Percentiles rank a stretch among this genome's conserved stretches.
Conservation (phyloP, 2,797 vertebrate genomes). For the Geotrypetes seraphini region DNA sequence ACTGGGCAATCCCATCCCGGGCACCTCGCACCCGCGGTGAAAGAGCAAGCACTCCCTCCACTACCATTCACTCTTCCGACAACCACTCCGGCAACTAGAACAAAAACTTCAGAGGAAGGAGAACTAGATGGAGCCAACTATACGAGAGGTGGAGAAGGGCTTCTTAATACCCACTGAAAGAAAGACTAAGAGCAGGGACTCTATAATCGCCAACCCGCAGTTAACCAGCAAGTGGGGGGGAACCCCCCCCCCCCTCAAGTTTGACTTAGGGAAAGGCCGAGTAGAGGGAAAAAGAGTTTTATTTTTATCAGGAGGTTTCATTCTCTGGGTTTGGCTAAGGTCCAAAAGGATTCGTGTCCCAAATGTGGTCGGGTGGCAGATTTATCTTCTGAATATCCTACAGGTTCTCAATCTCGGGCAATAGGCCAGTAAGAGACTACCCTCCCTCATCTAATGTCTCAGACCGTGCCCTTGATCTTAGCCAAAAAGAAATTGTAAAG, state of each 20-base stretch:
- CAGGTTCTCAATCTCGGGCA: too few relatives aligned
- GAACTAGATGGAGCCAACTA: slow-evolving; percentile 11
- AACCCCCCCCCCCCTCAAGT: slow-evolving; percentile 67
- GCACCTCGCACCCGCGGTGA: slow-evolving; percentile 85
- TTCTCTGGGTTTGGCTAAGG: too few relatives aligned
- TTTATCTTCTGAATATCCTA: too few relatives aligned
- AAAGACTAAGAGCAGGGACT: slow-evolving; percentile 30
- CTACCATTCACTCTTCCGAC: slow-evolving; percentile 12
- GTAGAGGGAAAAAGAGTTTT: slow-evolving; percentile 3
- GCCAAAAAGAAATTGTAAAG: slow-evolving; percentile 23
- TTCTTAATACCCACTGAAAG: slow-evolving; percentile 17
- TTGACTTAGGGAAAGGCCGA: slow-evolving; percentile 27
- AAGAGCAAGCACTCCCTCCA: background rate
- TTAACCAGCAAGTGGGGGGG: slow-evolving; percentile 57
- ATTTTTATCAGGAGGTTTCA: too few relatives aligned
- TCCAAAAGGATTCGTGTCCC: too few relatives aligned
- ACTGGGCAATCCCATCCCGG: slow-evolving; percentile 74
- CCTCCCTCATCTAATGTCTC: too few relatives aligned
- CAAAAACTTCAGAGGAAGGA: slow-evolving; percentile 16
- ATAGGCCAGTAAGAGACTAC: too few relatives aligned
- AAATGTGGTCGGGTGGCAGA: too few relatives aligned
- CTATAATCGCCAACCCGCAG: slow-evolving; percentile 56
- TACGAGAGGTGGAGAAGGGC: slow-evolving; percentile 12
- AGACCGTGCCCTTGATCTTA: too few relatives aligned
- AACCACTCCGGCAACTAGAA: slow-evolving; percentile 11